Evolutionary conservation across 2,888 invertebrate genomes (phyloP), one percentile per base, ranked within the genome.

Genomic region (Plebejus argus): DNA sequence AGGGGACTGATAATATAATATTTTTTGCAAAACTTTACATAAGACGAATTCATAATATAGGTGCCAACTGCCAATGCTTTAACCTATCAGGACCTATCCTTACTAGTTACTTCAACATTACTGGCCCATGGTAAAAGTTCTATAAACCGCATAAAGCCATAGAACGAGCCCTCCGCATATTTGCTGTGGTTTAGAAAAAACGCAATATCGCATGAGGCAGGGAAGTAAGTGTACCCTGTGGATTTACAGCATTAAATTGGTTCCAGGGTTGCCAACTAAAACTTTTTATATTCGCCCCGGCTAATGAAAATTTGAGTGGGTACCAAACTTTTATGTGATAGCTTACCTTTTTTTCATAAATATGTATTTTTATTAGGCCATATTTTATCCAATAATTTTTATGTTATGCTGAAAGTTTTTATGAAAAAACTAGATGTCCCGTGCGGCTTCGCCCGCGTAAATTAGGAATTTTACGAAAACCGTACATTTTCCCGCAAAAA

Each of bases 221-320:
- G 92, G 91, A 91, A 86, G 90, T 90, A 90, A 92, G 91, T 92
- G 89, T 91, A 87, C 92, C 91, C 93, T 85, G 88, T 90, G 92
- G 93, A 93, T 92, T 93, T 92, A 89, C 91, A 90, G 88, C 88
- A 89, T 92, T 90, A 92, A 91, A 93, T 91, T 92, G 91, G 89
- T 89, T 87, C 86, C 86, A 92, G 91, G 91, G 92, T 84, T 92
- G 91, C 85, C 90, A 87, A 84, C 83, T 83, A 83, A 84, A 87
- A 87, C 83, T 86, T 86, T 87, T 83, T 82, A 85, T 76, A 81
- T 80, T 87, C 82, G 86, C 86, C 87, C 45, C 87, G 86, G 85
- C 87, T 84, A 82, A 82, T 83, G 83, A 83, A 85, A 85, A 80
- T 85, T 84, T 82, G 82, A 83, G 80, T 82, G 80, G 83, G 80